Base-by-base conservation (phyloP, 2,888 invertebrate species). In the Leptopilina myrica region DNA sequence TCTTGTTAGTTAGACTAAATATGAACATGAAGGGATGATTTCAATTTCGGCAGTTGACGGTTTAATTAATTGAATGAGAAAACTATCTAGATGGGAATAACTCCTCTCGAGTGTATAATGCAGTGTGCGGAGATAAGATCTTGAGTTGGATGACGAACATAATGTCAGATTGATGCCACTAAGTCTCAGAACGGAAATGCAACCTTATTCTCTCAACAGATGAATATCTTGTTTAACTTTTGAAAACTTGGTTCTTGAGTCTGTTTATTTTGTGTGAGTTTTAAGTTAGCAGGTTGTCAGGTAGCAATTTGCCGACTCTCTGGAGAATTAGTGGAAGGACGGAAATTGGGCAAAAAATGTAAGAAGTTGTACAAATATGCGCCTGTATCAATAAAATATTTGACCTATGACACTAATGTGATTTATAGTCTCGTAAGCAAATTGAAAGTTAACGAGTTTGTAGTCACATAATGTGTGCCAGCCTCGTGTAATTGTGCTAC, bases 151-250 rank as follows among this genome's bases (percentile, higher is more conserved):
- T 66, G 76, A 79, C 67, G 84, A 77, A 83, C 81, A 86, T 85
- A 86, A 80, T 85, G 88, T 88, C 86, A 82, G 89, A 89, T 89
- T 89, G 89, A 87, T 86, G 88, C 89, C 89, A 89, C 82, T 85
- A 20, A 20, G 85, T 84, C 80, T 82, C 14, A 26, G 26, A 6
- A 67, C 9, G 67, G 20, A 46, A 11, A 14, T 12, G 9, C 75
- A 49, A 11, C 56, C 33, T n/a, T 67, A 43, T 83, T 85, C 83
- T 75, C 78, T 77, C 56, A 84, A 83, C 76, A 49, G 64, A 26
- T 40, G 12, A n/a, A 75, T 20, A 75, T n/a, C 53, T 20, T 75
- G 4, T 9, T 20, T 12, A 46, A 76, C 62, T 15, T 62, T 46
- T 49, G 11, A 49, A 49, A 49, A 49, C 49, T 49, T 49, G 49